Evolutionary conservation across 2,888 invertebrate genomes (phyloP).

Genomic region (Prosapia bicincta): DNA sequence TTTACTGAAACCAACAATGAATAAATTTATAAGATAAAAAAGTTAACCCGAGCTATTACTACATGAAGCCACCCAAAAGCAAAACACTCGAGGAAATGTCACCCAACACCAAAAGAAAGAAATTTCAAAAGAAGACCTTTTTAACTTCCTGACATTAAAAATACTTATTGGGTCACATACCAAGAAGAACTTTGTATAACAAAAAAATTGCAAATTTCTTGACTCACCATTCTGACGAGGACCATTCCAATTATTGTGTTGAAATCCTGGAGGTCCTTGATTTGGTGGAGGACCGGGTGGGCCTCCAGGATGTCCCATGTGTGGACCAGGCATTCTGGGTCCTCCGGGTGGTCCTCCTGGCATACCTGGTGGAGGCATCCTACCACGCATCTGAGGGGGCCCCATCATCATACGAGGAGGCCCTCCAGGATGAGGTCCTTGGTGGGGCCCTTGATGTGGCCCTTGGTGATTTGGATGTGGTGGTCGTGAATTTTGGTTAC

Average conservation of each 20-base stretch:
- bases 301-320: constrained; percentile 38
- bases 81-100: not conserved
- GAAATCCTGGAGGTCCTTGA: constrained; percentile 50
- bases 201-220: no score
- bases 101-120: not conserved
- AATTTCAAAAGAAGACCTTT: not conserved
- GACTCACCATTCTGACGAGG: constrained; percentile 35
- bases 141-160: not conserved
- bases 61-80: not conserved
- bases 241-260: constrained; percentile 55
- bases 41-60: no score
- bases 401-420: constrained; percentile 58
- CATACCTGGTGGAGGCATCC: constrained; percentile 52
- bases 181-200: constrained; percentile 38
- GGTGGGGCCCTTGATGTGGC: constrained; percentile 53
- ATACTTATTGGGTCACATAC: constrained; percentile 41
- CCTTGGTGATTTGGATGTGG: constrained; percentile 60
- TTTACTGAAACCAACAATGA: no score
- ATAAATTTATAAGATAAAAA: no score
- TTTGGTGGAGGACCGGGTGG: constrained; percentile 50
- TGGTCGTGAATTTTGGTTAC: constrained; percentile 54
- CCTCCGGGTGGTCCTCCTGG: constrained; percentile 52
- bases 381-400: constrained; percentile 52
- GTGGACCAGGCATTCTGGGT: constrained; percentile 49
- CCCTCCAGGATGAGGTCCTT: constrained; percentile 36